Evolutionary conservation across 2,113 vertebrate species (phyloP).

Genomic region (Parus major): DNA sequence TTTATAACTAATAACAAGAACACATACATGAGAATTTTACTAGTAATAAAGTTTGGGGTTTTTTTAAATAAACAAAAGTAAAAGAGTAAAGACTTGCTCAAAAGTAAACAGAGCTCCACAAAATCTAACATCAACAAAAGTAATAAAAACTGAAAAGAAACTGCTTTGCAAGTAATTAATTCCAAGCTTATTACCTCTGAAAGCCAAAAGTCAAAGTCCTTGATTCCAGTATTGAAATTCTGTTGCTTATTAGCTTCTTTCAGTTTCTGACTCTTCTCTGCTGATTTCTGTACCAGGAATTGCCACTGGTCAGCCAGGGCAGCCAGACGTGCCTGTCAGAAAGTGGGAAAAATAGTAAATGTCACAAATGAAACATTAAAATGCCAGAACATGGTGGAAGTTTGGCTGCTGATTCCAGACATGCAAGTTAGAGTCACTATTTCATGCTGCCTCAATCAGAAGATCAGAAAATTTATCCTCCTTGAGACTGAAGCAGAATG

Average conservation of each 20-base stretch:
- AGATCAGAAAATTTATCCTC: neutral
- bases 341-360: neutral
- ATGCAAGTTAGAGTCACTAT: neutral
- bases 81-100: neutral
- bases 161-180: neutral
- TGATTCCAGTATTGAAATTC: slow-evolving; percentile 99
- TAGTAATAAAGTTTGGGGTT: fast-evolving
- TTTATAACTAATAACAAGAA: neutral
- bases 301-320: slow-evolving; percentile 98
- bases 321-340: slow-evolving; percentile 81
- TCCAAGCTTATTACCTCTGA: slow-evolving; percentile 83
- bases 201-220: slow-evolving; percentile 99
- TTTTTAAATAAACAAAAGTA: neutral
- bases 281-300: slow-evolving; percentile 96
- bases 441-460: neutral
- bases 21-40: neutral
- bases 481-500: fast-evolving
- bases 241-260: slow-evolving; percentile 99
- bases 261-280: slow-evolving; percentile 98
- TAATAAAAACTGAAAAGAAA: neutral
- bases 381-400: neutral
- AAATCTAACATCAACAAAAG: neutral
- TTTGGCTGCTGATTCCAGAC: neutral
- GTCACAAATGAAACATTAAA: neutral
- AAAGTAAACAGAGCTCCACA: neutral